These are phyloP conservation scores for Gymnocephalus cernua DNA, from an alignment of 2,113 vertebrate species.

Conservation along the genomic window DNA sequence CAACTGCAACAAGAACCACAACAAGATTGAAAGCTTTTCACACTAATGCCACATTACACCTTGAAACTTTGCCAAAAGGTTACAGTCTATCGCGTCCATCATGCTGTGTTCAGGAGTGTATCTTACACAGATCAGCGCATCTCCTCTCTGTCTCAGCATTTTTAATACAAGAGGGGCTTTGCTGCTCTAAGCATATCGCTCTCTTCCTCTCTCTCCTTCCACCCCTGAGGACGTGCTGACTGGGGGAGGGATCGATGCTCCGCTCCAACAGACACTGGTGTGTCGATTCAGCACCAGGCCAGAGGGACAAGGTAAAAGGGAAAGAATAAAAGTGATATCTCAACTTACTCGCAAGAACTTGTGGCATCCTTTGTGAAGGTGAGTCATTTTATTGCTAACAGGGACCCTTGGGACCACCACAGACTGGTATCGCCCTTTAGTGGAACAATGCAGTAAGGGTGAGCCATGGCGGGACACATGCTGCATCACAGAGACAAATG, in stretches of 20 bases:
- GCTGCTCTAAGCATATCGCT: constrained; percentile 79
- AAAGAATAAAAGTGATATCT: constrained; percentile 63
- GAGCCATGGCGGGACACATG: background rate
- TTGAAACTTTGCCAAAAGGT: constrained; percentile 71
- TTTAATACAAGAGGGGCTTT: constrained; percentile 67
- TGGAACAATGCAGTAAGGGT: constrained; percentile 56
- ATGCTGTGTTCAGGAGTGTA: constrained; percentile 50
- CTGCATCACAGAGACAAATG: constrained; percentile 18
- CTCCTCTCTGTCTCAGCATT: constrained; percentile 79
- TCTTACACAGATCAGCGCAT: constrained; percentile 79
- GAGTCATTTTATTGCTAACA: constrained; percentile 59
- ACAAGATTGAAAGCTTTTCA: constrained; percentile 33
- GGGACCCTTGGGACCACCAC: constrained; percentile 47
- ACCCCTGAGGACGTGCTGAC: constrained; percentile 55
- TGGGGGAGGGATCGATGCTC: constrained; percentile 73
- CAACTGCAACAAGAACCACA: constrained; percentile 24
- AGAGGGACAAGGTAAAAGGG: constrained; percentile 52
- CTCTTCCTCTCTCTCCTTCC: constrained; percentile 23
- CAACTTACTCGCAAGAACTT: constrained; percentile 62
- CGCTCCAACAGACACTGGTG: constrained; percentile 71
- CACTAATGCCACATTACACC: constrained; percentile 40
- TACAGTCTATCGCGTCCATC: constrained; percentile 53
- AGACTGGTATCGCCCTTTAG: constrained; percentile 47
- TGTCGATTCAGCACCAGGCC: constrained; percentile 82
- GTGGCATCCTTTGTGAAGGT: constrained; percentile 73